Evolutionary conservation across 2,888 invertebrate species (phyloP), one percentile per base, ranked within the genome.

Genomic region (Rhogogaster chlorosoma): DNA sequence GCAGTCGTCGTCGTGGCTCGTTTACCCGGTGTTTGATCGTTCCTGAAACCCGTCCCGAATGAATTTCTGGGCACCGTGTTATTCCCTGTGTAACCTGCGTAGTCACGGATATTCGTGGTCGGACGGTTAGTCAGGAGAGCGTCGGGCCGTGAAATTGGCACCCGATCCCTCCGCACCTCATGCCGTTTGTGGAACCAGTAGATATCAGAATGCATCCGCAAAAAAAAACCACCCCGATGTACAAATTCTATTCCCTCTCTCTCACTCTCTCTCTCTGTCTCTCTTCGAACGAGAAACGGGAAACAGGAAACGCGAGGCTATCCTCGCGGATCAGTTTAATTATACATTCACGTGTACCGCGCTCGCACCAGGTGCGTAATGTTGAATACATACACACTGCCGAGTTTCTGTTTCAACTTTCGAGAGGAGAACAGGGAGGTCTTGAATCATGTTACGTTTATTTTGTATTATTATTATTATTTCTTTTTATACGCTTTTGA

Each of bases 101-200:
- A 83, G 64, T 38, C 49, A 73, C 84, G 84, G 84, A 73, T 53
- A 84, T 84, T 57, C 88, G 89, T 88, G 89, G 89, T 88, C 88
- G 89, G 88, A 89, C 89, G 90, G 92, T 91, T 91, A 92, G 92
- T 91, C 91, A 90, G 89, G 87, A 86, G 90, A 88, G 92, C 91
- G 90, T 89, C 91, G 91, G 89, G 91, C 90, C 93, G 91, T 92
- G 92, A 93, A 93, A 93, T 93, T 93, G 92, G 91, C 90, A 89
- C 88, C 88, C 88, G 88, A 90, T 88, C 61, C 61, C 80, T 22
- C 38, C 57, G 36, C 36, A 9, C 32, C 6, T 49, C 32, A 7
- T 32, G n/a, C 26, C 49, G 10, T 45, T 53, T 45, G 18, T 32
- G 29, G 67, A 32, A 32, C 5, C 67, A 32, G 12, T 15, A 67